phyloP scores from a whole-genome alignment of 2,113 vertebrate genomes.

The Oenanthe oenanthe region DNA sequence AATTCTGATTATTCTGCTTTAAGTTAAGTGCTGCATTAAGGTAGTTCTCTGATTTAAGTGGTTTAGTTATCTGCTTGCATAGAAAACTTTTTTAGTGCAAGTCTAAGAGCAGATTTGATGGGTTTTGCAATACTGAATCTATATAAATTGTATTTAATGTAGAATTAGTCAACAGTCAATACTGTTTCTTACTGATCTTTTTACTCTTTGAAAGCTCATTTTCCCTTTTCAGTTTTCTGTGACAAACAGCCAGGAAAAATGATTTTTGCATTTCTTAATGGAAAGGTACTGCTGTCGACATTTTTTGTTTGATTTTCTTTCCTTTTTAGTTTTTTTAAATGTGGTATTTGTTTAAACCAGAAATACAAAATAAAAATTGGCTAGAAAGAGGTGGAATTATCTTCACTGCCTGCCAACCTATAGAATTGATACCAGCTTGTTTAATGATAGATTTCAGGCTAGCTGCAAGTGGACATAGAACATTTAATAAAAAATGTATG shows the following conservation, averaged over 20 bases:
- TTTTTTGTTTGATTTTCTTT: not conserved
- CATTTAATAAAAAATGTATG: not conserved
- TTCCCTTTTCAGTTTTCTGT: constrained; percentile 42
- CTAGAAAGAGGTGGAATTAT: not conserved
- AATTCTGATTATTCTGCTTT: not conserved
- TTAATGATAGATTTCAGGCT: constrained; percentile 27
- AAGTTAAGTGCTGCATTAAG: not conserved
- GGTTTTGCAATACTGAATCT: not conserved
- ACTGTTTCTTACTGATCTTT: not conserved
- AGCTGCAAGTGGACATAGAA: constrained; percentile 9
- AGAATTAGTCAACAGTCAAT: not conserved
- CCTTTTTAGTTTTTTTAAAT: not conserved
- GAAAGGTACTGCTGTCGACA: constrained; percentile 53
- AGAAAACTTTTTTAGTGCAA: not conserved
- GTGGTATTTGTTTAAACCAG: not conserved
- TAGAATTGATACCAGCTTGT: not conserved
- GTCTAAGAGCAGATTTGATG: not conserved
- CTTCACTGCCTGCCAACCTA: not conserved
- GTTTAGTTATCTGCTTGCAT: not conserved
- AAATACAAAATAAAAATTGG: not conserved
- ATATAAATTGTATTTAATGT: not conserved
- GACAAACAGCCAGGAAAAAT: not conserved
- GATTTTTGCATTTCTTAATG: constrained; percentile 52
- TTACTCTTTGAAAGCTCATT: not conserved
- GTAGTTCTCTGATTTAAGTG: not conserved